Percentiles rank a stretch among this genome's conserved stretches.
phyloP scores from a whole-genome alignment of 2,113 vertebrate genomes.

The Pelodiscus sinensis region DNA sequence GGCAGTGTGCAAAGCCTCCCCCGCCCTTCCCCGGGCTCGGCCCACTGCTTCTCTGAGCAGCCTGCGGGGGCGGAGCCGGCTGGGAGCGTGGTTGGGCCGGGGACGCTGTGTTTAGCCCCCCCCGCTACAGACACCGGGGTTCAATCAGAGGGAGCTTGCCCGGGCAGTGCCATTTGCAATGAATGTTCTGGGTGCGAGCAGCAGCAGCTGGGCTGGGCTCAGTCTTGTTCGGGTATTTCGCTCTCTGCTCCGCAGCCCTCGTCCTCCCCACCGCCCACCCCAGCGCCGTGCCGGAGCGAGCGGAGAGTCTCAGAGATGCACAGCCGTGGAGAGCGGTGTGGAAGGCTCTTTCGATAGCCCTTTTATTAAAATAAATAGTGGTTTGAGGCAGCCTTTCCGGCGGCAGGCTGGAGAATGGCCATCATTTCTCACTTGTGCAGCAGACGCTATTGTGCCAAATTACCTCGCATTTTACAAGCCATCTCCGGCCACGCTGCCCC shows the following conservation, averaged over 20 bases:
- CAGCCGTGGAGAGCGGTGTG: neutral
- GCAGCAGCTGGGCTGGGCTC: neutral
- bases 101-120: too few relatives aligned
- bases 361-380: constrained; percentile 64
- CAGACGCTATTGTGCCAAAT: constrained; percentile 50
- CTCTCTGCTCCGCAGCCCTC: fast-evolving
- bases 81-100: too few relatives aligned
- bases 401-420: constrained; percentile 35
- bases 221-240: neutral
- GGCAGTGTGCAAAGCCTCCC: too few relatives aligned
- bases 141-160: neutral
- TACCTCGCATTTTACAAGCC: constrained; percentile 59
- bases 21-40: too few relatives aligned
- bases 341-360: constrained; percentile 8
- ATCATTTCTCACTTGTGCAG: constrained; percentile 36
- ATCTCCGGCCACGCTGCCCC: constrained; percentile 34
- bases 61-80: too few relatives aligned
- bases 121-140: neutral
- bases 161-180: neutral
- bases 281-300: neutral
- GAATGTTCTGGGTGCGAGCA: neutral
- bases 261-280: neutral
- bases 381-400: constrained; percentile 16
- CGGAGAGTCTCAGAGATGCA: neutral
- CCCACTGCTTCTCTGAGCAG: too few relatives aligned